These are phyloP conservation scores for Arbacia lixula DNA, from an alignment of 53 echinoderm and acorn worm species.

Conservation along the genomic window DNA sequence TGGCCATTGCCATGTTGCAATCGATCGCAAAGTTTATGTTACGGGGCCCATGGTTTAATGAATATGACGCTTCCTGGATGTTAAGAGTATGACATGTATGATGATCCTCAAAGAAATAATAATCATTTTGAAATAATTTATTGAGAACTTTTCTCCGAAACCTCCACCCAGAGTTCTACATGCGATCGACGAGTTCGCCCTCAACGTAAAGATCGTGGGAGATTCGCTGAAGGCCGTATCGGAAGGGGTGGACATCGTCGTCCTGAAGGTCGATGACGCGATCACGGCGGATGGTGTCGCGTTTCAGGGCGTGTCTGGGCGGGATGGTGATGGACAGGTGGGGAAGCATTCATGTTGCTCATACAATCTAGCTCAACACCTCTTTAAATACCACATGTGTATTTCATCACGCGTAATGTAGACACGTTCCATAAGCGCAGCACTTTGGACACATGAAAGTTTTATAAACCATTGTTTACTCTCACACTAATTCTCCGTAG, in stretches of 20 bases:
- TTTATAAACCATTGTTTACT: too few species aligned
- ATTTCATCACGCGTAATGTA: too few species aligned
- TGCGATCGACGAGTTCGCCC: constrained; percentile 68
- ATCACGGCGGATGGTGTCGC: constrained; percentile 48
- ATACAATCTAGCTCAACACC: too few species aligned
- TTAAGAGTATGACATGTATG: neutral
- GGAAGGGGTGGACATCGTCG: constrained; percentile 65
- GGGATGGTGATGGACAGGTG: too few species aligned
- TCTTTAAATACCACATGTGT: too few species aligned
- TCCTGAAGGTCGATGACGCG: constrained; percentile 46
- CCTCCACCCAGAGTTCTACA: constrained; percentile 55
- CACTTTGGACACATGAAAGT: too few species aligned
- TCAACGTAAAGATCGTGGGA: constrained; percentile 57
- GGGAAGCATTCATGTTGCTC: too few species aligned
- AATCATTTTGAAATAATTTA: neutral
- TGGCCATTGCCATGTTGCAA: too few species aligned
- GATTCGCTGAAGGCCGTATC: constrained; percentile 49
- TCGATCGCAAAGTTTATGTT: too few species aligned
- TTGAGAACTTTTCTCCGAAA: neutral
- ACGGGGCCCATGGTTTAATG: too few species aligned
- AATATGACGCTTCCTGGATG: neutral
- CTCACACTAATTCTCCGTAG: too few species aligned
- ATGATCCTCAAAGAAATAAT: neutral
- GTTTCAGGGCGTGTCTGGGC: constrained; percentile 41
- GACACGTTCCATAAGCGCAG: too few species aligned